Evolutionary conservation across 1,140 invertebrate genomes (phyloP).

Genomic region (Calephelis virginiensis): DNA sequence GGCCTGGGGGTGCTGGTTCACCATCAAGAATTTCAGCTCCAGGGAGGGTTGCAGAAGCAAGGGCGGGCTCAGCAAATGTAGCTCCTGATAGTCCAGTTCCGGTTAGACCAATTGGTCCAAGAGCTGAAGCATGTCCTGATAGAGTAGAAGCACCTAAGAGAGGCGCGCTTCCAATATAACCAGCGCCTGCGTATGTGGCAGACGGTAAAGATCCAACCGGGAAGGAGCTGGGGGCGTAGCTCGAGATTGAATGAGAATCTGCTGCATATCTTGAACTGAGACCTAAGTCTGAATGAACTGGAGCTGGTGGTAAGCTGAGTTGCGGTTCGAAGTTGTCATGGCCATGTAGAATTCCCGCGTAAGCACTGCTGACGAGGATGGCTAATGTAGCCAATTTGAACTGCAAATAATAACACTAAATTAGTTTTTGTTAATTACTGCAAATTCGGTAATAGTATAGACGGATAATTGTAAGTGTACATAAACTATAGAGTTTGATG

Average conservation of each 20-base stretch:
- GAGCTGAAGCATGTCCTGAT: constrained; percentile 9
- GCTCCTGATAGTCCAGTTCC: constrained; percentile 25
- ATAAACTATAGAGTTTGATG: no score
- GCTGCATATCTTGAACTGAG: constrained; percentile 46
- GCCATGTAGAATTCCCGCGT: constrained; percentile 51
- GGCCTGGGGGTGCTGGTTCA: constrained; percentile 45
- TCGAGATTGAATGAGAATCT: constrained; percentile 41
- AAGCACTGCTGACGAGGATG: constrained; percentile 56
- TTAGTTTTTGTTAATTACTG: constrained; percentile 2
- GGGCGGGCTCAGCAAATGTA: constrained; percentile 2
- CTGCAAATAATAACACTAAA: constrained; percentile 47
- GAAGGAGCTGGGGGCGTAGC: constrained; percentile 64
- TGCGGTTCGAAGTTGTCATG: constrained; percentile 29
- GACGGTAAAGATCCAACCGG: constrained; percentile 62
- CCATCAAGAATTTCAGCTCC: constrained; percentile 30
- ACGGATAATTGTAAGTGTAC: no score
- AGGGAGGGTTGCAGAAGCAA: constrained; percentile 22
- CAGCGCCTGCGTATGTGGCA: constrained; percentile 43
- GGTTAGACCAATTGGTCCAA: constrained; percentile 26
- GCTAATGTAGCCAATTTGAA: constrained; percentile 61
- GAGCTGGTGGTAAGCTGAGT: constrained; percentile 28
- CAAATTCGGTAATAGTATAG: no score
- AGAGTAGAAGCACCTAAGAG: constrained; percentile 19
- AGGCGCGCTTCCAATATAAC: constrained; percentile 11
- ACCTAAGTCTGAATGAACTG: constrained; percentile 21